Conservation (phyloP, 2,113 vertebrate species). For the Phrynosoma blainvillii region DNA sequence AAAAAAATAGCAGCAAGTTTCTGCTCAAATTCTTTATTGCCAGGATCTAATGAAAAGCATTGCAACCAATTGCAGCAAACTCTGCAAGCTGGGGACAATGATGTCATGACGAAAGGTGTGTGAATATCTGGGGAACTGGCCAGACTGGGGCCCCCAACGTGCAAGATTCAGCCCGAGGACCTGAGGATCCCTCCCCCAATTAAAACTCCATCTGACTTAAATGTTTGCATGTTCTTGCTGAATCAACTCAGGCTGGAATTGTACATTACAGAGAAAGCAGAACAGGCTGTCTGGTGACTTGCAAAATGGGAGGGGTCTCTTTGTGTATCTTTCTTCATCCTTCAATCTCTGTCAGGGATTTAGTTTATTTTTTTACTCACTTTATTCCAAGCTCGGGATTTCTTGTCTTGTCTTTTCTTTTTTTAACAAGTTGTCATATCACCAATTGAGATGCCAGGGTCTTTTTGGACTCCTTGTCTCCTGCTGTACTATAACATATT, state of each 20-base stretch:
- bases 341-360: not conserved
- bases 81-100: too few relatives aligned
- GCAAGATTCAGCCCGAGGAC: too few relatives aligned
- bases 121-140: too few relatives aligned
- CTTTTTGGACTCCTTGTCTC: conserved; percentile 2
- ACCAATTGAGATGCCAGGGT: not conserved
- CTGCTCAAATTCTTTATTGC: too few relatives aligned
- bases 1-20: too few relatives aligned
- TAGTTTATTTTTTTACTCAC: conserved; percentile 10
- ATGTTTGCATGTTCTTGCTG: too few relatives aligned
- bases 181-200: too few relatives aligned
- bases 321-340: not conserved
- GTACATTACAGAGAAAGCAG: not conserved
- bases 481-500: conserved; percentile 33
- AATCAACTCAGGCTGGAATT: not conserved
- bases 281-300: not conserved
- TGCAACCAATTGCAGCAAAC: too few relatives aligned
- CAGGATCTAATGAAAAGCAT: too few relatives aligned
- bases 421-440: conserved; percentile 5
- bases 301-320: not conserved
- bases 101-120: too few relatives aligned
- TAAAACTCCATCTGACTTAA: too few relatives aligned
- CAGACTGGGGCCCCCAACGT: too few relatives aligned
- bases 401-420: not conserved
- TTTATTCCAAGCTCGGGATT: not conserved